These are phyloP conservation scores for Lordiphosa andalusiaca DNA, from an alignment of 2,888 invertebrate species.

Conservation along the genomic window DNA sequence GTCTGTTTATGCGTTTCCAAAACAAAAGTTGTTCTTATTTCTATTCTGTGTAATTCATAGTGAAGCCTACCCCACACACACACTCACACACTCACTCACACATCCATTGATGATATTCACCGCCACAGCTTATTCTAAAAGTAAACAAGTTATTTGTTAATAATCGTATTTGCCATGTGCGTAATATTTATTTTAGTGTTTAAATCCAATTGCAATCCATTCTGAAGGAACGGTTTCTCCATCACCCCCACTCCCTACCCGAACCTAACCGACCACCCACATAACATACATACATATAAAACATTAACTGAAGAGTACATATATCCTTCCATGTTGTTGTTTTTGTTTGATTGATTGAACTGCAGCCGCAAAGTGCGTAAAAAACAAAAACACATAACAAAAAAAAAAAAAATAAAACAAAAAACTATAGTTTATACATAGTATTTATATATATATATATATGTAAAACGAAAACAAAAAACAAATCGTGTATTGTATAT, in stretches of 20 bases:
- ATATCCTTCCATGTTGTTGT: slow-evolving; percentile 68
- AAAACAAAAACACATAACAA: slow-evolving; percentile 22
- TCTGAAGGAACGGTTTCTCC: slow-evolving; percentile 50
- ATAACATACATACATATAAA: slow-evolving; percentile 32
- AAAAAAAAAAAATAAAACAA: slow-evolving; percentile 14
- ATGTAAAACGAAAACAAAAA: slow-evolving; percentile 11
- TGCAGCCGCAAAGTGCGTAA: slow-evolving; percentile 40
- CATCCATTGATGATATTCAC: slow-evolving; percentile 27
- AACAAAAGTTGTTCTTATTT: slow-evolving; percentile 45
- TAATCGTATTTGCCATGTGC: slow-evolving; percentile 43
- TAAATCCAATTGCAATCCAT: slow-evolving; percentile 6
- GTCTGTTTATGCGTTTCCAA: slow-evolving; percentile 52
- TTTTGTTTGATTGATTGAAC: slow-evolving; percentile 55
- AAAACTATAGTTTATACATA: slow-evolving; percentile 60
- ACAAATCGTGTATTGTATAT: slow-evolving; percentile 64
- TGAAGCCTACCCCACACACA: slow-evolving; percentile 11
- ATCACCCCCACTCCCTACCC: neutral
- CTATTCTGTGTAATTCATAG: slow-evolving; percentile 29
- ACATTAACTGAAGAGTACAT: slow-evolving; percentile 19
- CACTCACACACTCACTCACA: slow-evolving; percentile 19
- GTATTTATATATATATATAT: slow-evolving; percentile 45
- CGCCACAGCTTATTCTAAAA: slow-evolving; percentile 18
- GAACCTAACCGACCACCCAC: slow-evolving; percentile 15
- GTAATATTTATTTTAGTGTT: slow-evolving; percentile 41
- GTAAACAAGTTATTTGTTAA: slow-evolving; percentile 66